Evolutionary conservation across 1,140 invertebrate genomes (phyloP), one percentile per base, ranked within the genome.

Genomic region (Heterodera carotae): DNA sequence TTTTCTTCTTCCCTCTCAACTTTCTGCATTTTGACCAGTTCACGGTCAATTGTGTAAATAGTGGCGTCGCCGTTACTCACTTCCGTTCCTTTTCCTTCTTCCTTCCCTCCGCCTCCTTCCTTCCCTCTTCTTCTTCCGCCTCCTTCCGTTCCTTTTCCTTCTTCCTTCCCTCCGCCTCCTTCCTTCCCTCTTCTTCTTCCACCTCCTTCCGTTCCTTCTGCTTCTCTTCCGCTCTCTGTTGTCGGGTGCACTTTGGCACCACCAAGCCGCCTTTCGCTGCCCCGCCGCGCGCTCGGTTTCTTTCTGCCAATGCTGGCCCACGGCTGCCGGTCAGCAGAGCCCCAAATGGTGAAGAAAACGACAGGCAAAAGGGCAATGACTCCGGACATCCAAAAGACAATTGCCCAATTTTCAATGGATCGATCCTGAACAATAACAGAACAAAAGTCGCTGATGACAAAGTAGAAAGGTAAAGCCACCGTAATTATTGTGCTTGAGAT

Each of bases 341-440:
- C 80, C 80, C 80, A 81, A 25, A 83, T 67, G 15, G 80, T 79
- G 70, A 81, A 81, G 34, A 81, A 83, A 15, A 81, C 39, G 25
- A 81, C 81, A 1, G 80, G 80, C 56, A 81, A 56, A 12, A 81
- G 43, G 60, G 80, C 80, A 25, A 81, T 79, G 18, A 81, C 25
- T 25, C 48, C 78, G 60, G 78, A 39, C n/a, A 79, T 79, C 78
- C 77, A 78, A 7, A 78, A 78, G 31, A 78, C 77, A 39, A 77
- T 79, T 25, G 64, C 48, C 77, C 77, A 78, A 39, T 78, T 66
- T 25, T 48, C 29, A 25, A 76, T 31, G 25, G 77, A 78, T 8
- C 77, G 53, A 39, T 72, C 53, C 62, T 78, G 48, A 10, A n/a
- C n/a, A n/a, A n/a, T n/a, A 60, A 73, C 33, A 27, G 48, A 25